Percentiles rank a stretch among this genome's conserved stretches.
Conservation (phyloP, 2,888 invertebrate species). For the Achlya flavicornis region DNA sequence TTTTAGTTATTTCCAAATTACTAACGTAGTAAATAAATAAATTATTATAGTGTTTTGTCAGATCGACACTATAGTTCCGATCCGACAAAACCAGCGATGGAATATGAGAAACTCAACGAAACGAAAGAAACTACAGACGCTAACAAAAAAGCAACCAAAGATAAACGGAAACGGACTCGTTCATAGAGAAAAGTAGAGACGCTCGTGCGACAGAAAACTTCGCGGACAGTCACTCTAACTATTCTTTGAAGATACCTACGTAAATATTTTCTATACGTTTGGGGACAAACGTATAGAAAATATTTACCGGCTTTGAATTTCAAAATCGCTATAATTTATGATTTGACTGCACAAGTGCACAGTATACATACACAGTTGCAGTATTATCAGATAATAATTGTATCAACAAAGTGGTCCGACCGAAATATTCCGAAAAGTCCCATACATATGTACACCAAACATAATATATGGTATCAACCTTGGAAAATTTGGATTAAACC, state of each 20-base stretch:
- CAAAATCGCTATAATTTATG: background rate
- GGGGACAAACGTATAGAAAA: no score
- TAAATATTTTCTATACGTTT: slow-evolving; percentile 15
- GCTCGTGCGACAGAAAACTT: slow-evolving; percentile 72
- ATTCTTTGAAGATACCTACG: slow-evolving; percentile 57
- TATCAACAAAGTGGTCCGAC: no score
- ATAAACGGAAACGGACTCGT: slow-evolving; percentile 79
- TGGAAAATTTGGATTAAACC: no score
- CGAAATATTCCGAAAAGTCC: no score
- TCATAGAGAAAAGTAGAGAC: slow-evolving; percentile 77
- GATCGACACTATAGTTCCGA: slow-evolving; percentile 34
- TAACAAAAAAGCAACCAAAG: slow-evolving; percentile 74
- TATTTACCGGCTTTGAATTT: background rate
- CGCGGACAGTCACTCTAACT: slow-evolving; percentile 60
- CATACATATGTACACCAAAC: no score
- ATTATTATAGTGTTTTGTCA: slow-evolving; percentile 21
- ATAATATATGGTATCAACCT: no score
- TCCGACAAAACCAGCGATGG: slow-evolving; percentile 66
- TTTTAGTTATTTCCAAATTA: background rate
- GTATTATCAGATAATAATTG: no score
- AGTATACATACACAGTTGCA: no score
- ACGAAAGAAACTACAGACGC: slow-evolving; percentile 54
- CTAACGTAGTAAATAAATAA: background rate
- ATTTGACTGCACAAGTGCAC: no score
- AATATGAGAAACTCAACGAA: slow-evolving; percentile 71